Conservation (phyloP, 2,113 vertebrate species). For the Labeo catla region DNA sequence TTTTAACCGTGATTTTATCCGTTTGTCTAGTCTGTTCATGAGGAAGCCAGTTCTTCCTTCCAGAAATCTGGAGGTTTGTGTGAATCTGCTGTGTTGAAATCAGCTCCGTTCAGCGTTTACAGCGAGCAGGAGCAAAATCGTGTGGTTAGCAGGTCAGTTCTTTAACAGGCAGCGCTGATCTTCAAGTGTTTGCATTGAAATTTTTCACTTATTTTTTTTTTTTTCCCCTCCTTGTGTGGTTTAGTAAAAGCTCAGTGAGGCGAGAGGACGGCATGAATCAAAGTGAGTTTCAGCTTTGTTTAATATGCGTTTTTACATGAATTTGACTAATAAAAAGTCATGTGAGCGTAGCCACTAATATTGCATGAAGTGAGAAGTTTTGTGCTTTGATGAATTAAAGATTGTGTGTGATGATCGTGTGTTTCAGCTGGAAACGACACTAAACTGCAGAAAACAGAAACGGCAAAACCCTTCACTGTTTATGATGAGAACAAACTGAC, state of each 20-base stretch:
- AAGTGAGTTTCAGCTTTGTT: conserved; percentile 6
- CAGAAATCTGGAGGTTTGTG: neutral
- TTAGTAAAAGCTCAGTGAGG: conserved; percentile 10
- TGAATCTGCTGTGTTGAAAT: neutral
- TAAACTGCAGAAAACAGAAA: neutral
- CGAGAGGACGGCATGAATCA: conserved; percentile 22
- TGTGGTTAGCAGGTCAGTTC: conserved; percentile 12
- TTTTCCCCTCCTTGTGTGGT: neutral
- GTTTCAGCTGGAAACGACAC: conserved; percentile 9
- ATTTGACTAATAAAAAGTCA: neutral
- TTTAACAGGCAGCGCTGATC: no score
- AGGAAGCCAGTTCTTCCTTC: neutral
- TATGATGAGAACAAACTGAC: conserved; percentile 38
- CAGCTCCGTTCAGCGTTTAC: neutral
- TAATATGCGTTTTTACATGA: neutral
- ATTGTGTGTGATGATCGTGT: no score
- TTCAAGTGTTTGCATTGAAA: neutral
- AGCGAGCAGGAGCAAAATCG: conserved; percentile 7
- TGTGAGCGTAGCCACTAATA: no score
- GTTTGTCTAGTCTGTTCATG: neutral
- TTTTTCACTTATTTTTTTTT: neutral
- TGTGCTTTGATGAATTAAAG: no score
- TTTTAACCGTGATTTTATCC: neutral
- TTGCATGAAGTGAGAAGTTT: no score
- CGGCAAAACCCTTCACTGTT: conserved; percentile 2